Conservation (phyloP, 2,888 invertebrate species). For the Drosophila tripunctata region DNA sequence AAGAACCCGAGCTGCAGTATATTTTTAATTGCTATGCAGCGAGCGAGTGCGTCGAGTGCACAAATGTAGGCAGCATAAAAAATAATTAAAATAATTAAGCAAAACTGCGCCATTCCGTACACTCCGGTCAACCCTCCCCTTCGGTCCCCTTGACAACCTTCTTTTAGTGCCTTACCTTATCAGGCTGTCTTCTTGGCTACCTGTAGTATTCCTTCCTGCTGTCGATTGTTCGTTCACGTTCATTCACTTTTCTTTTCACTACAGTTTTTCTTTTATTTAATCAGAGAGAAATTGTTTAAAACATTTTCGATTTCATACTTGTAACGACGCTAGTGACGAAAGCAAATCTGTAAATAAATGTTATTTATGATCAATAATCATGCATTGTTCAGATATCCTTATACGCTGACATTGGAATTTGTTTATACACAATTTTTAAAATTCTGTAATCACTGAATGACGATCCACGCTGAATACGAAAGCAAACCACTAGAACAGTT, state of each 20-base stretch:
- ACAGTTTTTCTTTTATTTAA: conserved; percentile 22
- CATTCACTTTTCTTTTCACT: conserved; percentile 53
- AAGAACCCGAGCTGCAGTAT: conserved; percentile 37
- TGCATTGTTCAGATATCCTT: too few species aligned
- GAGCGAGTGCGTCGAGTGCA: conserved; percentile 31
- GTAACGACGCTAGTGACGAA: neutral
- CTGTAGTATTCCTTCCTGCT: conserved; percentile 17
- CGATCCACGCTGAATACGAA: too few species aligned
- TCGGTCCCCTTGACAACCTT: neutral
- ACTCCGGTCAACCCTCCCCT: neutral
- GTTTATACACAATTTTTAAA: too few species aligned
- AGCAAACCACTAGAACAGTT: too few species aligned
- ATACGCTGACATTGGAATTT: too few species aligned
- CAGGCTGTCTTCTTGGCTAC: conserved; percentile 27
- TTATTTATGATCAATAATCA: too few species aligned
- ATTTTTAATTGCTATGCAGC: conserved; percentile 68
- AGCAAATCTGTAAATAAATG: too few species aligned
- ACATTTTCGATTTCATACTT: neutral
- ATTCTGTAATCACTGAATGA: too few species aligned
- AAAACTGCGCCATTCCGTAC: conserved; percentile 61
- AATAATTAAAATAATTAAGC: conserved; percentile 78
- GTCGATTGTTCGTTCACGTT: conserved; percentile 15
- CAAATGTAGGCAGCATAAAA: conserved; percentile 61
- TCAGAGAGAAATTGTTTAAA: neutral
- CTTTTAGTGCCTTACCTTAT: conserved; percentile 5